Evolutionary conservation across 2,113 vertebrate species (phyloP).

Genomic region (Alligator mississippiensis): DNA sequence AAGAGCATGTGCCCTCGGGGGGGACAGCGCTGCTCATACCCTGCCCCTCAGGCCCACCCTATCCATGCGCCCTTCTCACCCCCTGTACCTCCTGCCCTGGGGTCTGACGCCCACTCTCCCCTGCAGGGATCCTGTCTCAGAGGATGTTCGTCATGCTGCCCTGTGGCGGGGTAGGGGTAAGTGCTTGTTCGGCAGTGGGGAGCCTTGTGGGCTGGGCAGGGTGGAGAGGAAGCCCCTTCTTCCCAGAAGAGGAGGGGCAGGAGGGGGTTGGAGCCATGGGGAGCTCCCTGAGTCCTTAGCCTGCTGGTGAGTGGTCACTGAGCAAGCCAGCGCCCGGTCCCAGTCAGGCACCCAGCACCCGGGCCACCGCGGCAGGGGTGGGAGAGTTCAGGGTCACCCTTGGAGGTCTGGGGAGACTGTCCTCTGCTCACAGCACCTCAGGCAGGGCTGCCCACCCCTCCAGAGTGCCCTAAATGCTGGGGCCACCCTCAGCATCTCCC

Average conservation of each 20-base stretch:
- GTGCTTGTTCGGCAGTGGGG: slow-evolving; percentile 37
- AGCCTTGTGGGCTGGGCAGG: not conserved
- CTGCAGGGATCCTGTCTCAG: slow-evolving; percentile 88
- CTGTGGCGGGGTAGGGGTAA: slow-evolving; percentile 94
- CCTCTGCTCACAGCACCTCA: not conserved
- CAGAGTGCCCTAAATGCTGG: not conserved
- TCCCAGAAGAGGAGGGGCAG: not conserved
- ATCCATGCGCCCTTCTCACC: accelerated
- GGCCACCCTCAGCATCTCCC: too few relatives aligned
- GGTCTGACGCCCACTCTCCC: accelerated
- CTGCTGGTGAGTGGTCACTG: not conserved
- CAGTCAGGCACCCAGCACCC: too few relatives aligned
- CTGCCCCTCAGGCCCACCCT: not conserved
- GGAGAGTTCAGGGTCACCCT: too few relatives aligned
- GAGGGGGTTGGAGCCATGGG: not conserved
- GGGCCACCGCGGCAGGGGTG: too few relatives aligned
- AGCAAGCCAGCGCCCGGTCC: too few relatives aligned
- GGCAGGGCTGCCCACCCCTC: not conserved
- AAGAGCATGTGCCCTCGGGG: not conserved
- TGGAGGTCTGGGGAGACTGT: not conserved
- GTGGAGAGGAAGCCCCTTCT: not conserved
- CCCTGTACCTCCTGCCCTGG: not conserved
- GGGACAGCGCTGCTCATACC: not conserved
- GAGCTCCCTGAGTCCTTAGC: not conserved
- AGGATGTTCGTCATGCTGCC: slow-evolving; percentile 90